Base-by-base conservation (phyloP, 1,140 invertebrate species). In the Eumeta japonica region DNA sequence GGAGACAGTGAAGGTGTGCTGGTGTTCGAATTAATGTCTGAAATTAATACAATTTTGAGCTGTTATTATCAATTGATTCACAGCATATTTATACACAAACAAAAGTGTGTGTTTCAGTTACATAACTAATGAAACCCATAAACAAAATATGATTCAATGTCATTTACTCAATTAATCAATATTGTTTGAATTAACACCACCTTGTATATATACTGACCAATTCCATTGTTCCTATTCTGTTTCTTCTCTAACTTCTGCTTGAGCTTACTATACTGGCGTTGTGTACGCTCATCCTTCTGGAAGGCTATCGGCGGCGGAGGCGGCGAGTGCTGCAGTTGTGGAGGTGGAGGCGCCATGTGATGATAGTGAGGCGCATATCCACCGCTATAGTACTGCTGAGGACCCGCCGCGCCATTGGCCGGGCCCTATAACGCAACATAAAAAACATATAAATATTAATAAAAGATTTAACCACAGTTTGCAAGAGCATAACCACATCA, bases 231-330 rank as follows among this genome's bases (percentile, higher is more conserved):
- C 35, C 63, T 70, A 48, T 61, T 70, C 43, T 83, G 78, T 52
- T 86, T 82, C 43, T 82, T 78, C 41, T 87, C 83, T 35, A 87
- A 65, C 71, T 89, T 89, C 50, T 82, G 81, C 53, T 85, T 81
- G 31, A 90, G 73, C 62, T 89, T 90, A 33, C 80, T 81, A 52
- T 85, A 83, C 62, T 88, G 86, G 24, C 86, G 75, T 48, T 87
- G 83, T 13, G 84, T 81, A 46, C 89, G 74, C 59, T 92, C 89
- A 60, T 90, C 87, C 62, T 88, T 87, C 41, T 82, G 82, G 57
- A 81, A 83, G 37, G 74, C 62, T 10, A 72, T 76, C 10, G 83
- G 81, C 10, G 80, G 79, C 10, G 83, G 81, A n/a, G 80, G 79
- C 40, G 67, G 75, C 46, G 73, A 78, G 56, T 78, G 78, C 46